These are phyloP conservation scores for Drosophila nigromelanica DNA, from an alignment of 1,140 invertebrate species.

Conservation along the genomic window DNA sequence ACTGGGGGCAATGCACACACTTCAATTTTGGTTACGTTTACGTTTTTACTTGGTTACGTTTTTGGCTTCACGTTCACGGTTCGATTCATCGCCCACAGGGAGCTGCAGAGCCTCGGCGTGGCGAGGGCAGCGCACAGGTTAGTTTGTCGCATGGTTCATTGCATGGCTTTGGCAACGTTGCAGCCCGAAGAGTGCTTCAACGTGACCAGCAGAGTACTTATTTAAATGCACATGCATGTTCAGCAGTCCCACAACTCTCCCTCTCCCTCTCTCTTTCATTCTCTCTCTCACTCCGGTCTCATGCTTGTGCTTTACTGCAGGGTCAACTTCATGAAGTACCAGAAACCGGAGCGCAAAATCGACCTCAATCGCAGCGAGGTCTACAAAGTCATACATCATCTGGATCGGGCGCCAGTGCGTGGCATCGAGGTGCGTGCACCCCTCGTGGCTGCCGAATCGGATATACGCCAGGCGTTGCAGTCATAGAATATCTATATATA, in stretches of 20 bases:
- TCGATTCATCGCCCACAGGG: constrained; percentile 45
- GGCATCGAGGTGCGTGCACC: constrained; percentile 87
- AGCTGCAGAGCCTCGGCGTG: constrained; percentile 72
- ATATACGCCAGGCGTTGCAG: constrained; percentile 83
- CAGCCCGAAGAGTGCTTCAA: constrained; percentile 16
- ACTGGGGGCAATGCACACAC: constrained; percentile 38
- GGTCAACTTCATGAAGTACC: constrained; percentile 91
- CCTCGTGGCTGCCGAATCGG: constrained; percentile 88
- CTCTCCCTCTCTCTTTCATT: not conserved
- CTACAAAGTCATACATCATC: constrained; percentile 89
- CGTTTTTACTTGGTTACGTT: constrained; percentile 1
- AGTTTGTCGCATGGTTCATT: constrained; percentile 65
- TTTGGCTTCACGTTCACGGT: constrained; percentile 28
- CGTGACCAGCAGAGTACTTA: constrained; percentile 34
- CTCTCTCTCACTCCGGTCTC: constrained; percentile 9
- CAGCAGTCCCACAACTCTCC: not conserved
- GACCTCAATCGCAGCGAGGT: constrained; percentile 90
- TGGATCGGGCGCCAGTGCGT: constrained; percentile 87
- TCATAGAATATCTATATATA: constrained; percentile 41
- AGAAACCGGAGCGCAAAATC: constrained; percentile 88
- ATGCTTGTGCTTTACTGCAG: constrained; percentile 82
- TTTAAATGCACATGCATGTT: constrained; percentile 30
- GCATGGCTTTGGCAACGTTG: constrained; percentile 30
- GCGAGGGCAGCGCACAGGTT: constrained; percentile 68
- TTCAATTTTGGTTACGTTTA: constrained; percentile 16